Evolutionary conservation across 2,888 invertebrate species (phyloP), one percentile per base, ranked within the genome.

Genomic region (Automeris io): DNA sequence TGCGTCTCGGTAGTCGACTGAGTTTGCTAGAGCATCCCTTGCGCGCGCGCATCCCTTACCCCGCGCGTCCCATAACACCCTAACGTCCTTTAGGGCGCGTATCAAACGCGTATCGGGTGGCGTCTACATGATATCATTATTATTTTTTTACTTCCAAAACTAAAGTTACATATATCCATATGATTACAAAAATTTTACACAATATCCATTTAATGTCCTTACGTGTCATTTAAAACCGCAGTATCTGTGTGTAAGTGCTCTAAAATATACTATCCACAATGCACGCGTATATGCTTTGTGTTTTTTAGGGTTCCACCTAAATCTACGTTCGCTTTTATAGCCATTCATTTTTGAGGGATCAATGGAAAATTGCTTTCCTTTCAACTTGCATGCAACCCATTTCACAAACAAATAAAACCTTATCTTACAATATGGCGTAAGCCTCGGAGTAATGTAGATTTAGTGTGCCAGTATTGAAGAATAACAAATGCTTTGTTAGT

Each of bases 331-430:
- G 65, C 66, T 71, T 74, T 78, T 78, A 74, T 73, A 69, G 70
- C 52, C 70, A 70, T 72, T 74, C 67, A 78, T 76, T 79, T 79
- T 74, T 62, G 52, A 57, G 61, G 83, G 81, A 79, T 82, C 81
- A 78, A 56, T 55, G 61, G 66, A 64, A 72, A 72, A 80, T 81
- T 79, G 77, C 66, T 65, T 60, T 69, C 61, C 62, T 69, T 68
- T 68, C 29, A 29, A 29, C 16, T 16, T 64, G 48, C 61, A 56
- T 68, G 69, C 70, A 70, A 53, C 51, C 66, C 63, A 60, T 64
- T 76, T 63, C 52, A 56, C 48, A 54, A 55, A 65, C 64, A 67
- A 68, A 74, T 70, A 58, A 62, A 53, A 57, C 60, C 46, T 64
- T 76, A 69, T 69, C 51, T 74, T 54, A 67, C 68, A 61, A 74